Base-by-base conservation (phyloP, 2,797 vertebrate species). In the Hafferia zeledoni region DNA sequence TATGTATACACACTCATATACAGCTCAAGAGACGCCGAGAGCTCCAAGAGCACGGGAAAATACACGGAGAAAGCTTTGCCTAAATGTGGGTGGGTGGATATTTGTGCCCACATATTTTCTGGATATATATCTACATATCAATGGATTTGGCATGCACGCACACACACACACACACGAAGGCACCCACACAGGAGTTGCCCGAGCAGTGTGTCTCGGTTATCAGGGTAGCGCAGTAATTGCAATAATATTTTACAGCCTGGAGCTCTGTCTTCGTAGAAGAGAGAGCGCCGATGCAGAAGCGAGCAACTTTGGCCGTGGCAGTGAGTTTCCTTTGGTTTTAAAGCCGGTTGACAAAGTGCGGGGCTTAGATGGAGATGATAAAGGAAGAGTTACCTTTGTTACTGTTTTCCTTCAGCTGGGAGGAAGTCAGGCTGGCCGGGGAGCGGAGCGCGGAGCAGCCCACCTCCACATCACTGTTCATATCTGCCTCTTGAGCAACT, bases 391-490 rank as follows among this genome's bases (percentile, higher is more conserved):
- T 98, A 99, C 99, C 99, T 99, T 99, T 99, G 98, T 98, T 98
- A 88, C 97, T 99, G 98, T 99, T 99, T 96, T 99, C 99, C 98
- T 99, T 99, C 96, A 99, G 99, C 96, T 99, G 99, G 93, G 98
- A 98, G 93, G 98, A 93, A 88, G 98, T 95, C 65, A 98, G 97
- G 96, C 98, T 96, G 92, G 97, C 92, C 24, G 99, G 99, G 87
- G 99, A 99, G 94, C 99, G 99, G 85, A 99, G 99, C 87, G 99
- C 96, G 5, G 99, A 98, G 97, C 99, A 99, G 64, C 99, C 99
- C 98, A 99, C 99, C 97, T 99, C 99, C 98, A 99, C 99, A 98
- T 99, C 99, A 96, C 99, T 99, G 98, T 98, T 99, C 97, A 99
- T 99, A 74, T 99, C 99, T 88, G 99, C 99, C 97, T 99, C 99